Evolutionary conservation across 2,888 invertebrate genomes (phyloP), one percentile per base, ranked within the genome.

Genomic region (Platycheirus rosarum): DNA sequence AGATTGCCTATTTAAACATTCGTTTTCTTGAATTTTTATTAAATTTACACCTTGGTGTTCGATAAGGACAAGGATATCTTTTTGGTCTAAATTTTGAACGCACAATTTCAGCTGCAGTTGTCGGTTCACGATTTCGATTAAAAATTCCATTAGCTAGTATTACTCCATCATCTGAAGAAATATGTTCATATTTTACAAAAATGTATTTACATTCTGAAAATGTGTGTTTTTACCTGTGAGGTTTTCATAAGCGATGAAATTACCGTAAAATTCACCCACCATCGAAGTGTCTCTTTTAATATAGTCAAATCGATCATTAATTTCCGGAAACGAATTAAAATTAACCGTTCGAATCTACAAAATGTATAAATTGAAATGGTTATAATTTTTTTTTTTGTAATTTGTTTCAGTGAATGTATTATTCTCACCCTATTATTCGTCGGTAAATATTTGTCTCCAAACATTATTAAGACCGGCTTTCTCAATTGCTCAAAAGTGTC

Each of bases 91-190:
- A 77, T 20, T 77, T 77, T 7, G 51, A 60, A n/a, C 77, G 77
- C 2, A 77, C 48, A n/a, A 60, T 55, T 1, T 70, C 70, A 4
- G 77, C 65, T 9, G n/a, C 42, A 13, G 49, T n/a, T 0, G 70
- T 78, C 9, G 78, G 78, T 29, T 78, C 78, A 23, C 60, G 73
- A 62, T 78, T 73, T 9, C 53, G 66, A 23, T 62, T 53, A 11
- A 78, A 78, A 11, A 78, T 66, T 32, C 78, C 78, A 62, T 78
- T 66, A 9, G 40, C 40, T 1, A 73, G 8, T 7, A 26, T 37
- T 1, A 70, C 29, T 16, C 35, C 23, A 9, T 37, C 53, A 40
- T 29, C 76, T 76, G 62, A 1, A 46, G n/a, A 14, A 14, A 26
- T 13, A n/a, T 2, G 7, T n/a, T n/a, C n/a, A n/a, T n/a, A n/a